Conservation (phyloP, 2,113 vertebrate genomes). For the Cyphomyrus discorhynchus region DNA sequence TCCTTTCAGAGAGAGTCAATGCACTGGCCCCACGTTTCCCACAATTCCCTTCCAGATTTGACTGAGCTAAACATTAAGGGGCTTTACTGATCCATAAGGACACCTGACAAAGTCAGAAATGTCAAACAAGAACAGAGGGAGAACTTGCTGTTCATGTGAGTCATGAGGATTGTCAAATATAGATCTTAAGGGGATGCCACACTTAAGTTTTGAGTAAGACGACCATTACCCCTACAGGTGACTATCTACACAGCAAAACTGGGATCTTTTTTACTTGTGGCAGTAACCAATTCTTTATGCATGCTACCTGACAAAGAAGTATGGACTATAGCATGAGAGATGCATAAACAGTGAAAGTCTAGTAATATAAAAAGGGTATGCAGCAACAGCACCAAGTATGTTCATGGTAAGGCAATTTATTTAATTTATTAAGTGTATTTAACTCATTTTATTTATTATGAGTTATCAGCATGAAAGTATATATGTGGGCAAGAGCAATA, state of each 20-base stretch:
- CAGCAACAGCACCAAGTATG: neutral
- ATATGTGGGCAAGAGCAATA: neutral
- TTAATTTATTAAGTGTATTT: neutral
- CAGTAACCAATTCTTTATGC: neutral
- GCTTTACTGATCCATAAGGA: neutral
- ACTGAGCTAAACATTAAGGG: neutral
- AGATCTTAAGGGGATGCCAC: neutral
- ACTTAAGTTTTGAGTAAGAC: neutral
- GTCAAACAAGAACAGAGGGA: neutral
- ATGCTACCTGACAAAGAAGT: neutral
- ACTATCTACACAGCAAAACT: neutral
- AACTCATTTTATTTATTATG: neutral
- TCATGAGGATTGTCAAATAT: neutral
- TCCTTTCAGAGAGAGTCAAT: neutral
- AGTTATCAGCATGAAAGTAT: neutral
- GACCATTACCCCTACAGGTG: neutral
- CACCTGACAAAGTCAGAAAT: neutral
- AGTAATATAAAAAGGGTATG: neutral
- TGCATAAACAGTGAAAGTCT: neutral
- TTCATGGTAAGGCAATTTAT: neutral
- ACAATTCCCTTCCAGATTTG: neutral
- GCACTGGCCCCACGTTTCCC: neutral
- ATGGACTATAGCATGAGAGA: neutral
- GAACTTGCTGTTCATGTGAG: neutral
- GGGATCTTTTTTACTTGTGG: neutral